Percentiles rank a stretch among this genome's conserved stretches.
Conservation (phyloP, 2,888 invertebrate species). For the Panzeria rudis region DNA sequence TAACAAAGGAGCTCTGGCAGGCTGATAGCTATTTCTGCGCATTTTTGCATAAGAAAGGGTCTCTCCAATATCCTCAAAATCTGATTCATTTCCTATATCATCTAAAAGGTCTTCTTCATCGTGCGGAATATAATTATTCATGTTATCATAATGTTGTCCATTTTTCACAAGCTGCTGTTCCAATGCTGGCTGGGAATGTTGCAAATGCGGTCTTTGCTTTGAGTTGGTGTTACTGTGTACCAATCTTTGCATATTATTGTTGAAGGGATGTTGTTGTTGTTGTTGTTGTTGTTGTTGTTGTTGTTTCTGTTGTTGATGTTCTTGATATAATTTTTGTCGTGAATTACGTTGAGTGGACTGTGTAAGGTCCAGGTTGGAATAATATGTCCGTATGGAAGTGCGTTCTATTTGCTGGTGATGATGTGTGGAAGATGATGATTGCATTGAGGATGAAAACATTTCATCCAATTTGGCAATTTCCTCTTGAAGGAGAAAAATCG, state of each 20-base stretch:
- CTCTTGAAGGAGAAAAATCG: slow-evolving; percentile 85
- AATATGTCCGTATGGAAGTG: slow-evolving; percentile 83
- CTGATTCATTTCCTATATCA: slow-evolving; percentile 75
- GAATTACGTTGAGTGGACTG: slow-evolving; percentile 74
- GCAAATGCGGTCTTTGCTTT: slow-evolving; percentile 20
- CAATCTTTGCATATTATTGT: slow-evolving; percentile 39
- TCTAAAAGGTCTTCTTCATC: slow-evolving; percentile 46
- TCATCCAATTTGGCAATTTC: slow-evolving; percentile 91
- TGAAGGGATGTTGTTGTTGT: slow-evolving; percentile 42
- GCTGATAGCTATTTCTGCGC: slow-evolving; percentile 75
- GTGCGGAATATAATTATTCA: slow-evolving; percentile 76
- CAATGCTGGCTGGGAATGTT: slow-evolving; percentile 44
- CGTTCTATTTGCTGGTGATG: slow-evolving; percentile 83
- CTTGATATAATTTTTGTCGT: slow-evolving; percentile 74
- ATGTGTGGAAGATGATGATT: slow-evolving; percentile 81
- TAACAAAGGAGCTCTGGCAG: slow-evolving; percentile 74
- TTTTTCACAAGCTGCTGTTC: slow-evolving; percentile 73
- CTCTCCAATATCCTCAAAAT: slow-evolving; percentile 77
- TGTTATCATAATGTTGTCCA: slow-evolving; percentile 78
- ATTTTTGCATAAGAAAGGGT: slow-evolving; percentile 72
- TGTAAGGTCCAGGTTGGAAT: slow-evolving; percentile 82
- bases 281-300: slow-evolving; percentile 66
- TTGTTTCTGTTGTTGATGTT: slow-evolving; percentile 72
- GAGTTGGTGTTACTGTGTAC: slow-evolving; percentile 14
- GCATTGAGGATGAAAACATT: slow-evolving; percentile 87